Evolutionary conservation across 1,140 invertebrate species (phyloP).

Genomic region (Drosophila erecta): DNA sequence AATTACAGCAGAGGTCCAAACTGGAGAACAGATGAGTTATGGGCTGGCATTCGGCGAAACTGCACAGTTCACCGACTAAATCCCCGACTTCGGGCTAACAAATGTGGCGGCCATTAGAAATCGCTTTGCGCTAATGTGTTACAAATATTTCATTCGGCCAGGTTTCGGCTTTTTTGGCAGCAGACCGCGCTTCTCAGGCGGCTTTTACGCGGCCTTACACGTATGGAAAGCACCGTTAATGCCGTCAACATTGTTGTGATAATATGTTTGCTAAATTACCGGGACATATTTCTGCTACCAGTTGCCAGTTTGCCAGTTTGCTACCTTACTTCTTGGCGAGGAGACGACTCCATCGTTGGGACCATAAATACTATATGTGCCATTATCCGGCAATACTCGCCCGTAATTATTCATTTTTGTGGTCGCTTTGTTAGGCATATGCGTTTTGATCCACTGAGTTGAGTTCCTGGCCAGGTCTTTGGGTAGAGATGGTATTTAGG

Average conservation of each 20-base stretch:
- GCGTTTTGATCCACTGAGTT: slow-evolving; percentile 69
- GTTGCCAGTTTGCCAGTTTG: slow-evolving; percentile 19
- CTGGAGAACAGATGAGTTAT: slow-evolving; percentile 43
- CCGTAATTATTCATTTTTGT: slow-evolving; percentile 78
- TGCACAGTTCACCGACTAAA: slow-evolving; percentile 44
- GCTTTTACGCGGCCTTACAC: slow-evolving; percentile 38
- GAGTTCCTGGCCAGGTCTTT: slow-evolving; percentile 18
- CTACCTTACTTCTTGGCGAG: slow-evolving; percentile 39
- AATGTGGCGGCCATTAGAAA: slow-evolving; percentile 74
- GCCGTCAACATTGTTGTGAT: slow-evolving; percentile 75
- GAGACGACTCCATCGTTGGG: slow-evolving; percentile 50
- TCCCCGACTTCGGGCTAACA: slow-evolving; percentile 55
- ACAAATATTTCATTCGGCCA: slow-evolving; percentile 71
- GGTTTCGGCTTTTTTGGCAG: slow-evolving; percentile 13
- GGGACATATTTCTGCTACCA: slow-evolving; percentile 72
- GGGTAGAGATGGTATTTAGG: not conserved
- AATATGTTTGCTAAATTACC: slow-evolving; percentile 78
- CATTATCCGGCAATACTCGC: slow-evolving; percentile 52
- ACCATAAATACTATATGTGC: slow-evolving; percentile 44
- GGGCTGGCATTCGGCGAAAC: slow-evolving; percentile 37
- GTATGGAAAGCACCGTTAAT: slow-evolving; percentile 75
- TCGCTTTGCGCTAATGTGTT: slow-evolving; percentile 78
- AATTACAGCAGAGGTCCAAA: slow-evolving; percentile 29
- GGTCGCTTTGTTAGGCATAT: slow-evolving; percentile 62
- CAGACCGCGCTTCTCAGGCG: slow-evolving; percentile 1